Base-by-base conservation (phyloP, 2,888 invertebrate genomes). In the Tinea semifulvella region DNA sequence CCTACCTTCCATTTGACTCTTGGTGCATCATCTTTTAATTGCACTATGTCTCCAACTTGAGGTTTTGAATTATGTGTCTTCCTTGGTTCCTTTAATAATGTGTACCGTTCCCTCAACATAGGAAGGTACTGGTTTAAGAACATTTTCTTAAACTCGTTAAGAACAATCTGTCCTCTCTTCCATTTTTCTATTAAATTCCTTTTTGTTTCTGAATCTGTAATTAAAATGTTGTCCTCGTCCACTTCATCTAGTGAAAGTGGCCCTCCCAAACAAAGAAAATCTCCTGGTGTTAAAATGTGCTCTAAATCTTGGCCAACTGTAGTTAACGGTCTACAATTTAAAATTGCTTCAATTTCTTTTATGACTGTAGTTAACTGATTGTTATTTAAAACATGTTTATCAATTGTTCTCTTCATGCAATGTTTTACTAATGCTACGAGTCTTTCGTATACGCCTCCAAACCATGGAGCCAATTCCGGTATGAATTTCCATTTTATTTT, bases 391-490 rank as follows among this genome's bases (percentile, higher is more conserved):
- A 45, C 1, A 4, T 45, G 43, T 35, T 45, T 45, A 1, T 43
- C 46, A n/a, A 48, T 13, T 4, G 49, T 46, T 19, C 43, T 25
- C 35, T 46, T 49, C n/a, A 49, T 5, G 10, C 47, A 47, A 17
- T 44, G 19, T 25, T 49, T 49, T 1, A 49, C 46, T 14, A 53
- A 1, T 7, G 40, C 51, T 10, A 53, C 26, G 0, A 52, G 35
- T 14, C 51, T n/a, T 25, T 52, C 52, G 19, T 52, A 52, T 17
- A 48, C 42, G 1, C 51, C 50, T 8, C 51, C 50, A 19, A 45
- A 38, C 50, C 51, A 52, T 6, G 51, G 50, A 2, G 49, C 43
- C 7, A 52, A 14, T 25, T 48, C 42, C 1, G 50, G 46, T 2
- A 50, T 52, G 20, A 50, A 52, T 17, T 31, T 46, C 49, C 50